Base-by-base conservation (phyloP, 1,140 invertebrate species). In the Drosophila fuyamai region DNA sequence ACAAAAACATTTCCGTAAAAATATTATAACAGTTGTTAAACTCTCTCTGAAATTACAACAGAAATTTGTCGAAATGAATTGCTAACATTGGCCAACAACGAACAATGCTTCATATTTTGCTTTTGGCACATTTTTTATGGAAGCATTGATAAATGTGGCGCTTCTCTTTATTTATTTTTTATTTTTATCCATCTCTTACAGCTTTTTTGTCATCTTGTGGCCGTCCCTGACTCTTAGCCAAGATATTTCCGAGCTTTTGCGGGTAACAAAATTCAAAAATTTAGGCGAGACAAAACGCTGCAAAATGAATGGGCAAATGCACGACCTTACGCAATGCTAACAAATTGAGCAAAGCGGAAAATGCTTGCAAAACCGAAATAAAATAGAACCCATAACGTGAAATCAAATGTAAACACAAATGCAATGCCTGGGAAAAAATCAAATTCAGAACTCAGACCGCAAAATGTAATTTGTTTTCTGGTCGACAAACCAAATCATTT, bases 271-370 rank as follows among this genome's bases (percentile, higher is more conserved):
- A 50, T 75, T 86, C 36, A 75, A 78, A 85, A 66, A 59, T 58
- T 50, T 55, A 36, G 59, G 14, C 27, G 41, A 68, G 56, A 60
- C 54, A 63, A 23, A 59, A 38, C 41, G 23, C 41, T 16, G 18
- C 36, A 62, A 59, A 67, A 23, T 14, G 44, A 66, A 43, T 56
- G 51, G 44, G 32, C 44, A 54, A 53, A 78, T 63, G 70, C 79
- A 47, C 61, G 82, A 82, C 82, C 81, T 78, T 77, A 71, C 67
- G 76, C 68, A 81, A 63, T 70, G 57, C 51, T 47, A 66, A 54
- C 61, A 67, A 67, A 83, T 67, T 79, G 65, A 41, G 59, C 41
- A 72, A 59, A 59, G 57, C 40, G 44, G 46, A 47, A 73, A 62
- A 78, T 40, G 51, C 47, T 53, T 38, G 60, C 61, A 53, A 32